A percentile compares a stretch with the other conserved stretches of the same genome.
phyloP scores from a whole-genome alignment of 2,113 vertebrate genomes.

The Percina caprodes region DNA sequence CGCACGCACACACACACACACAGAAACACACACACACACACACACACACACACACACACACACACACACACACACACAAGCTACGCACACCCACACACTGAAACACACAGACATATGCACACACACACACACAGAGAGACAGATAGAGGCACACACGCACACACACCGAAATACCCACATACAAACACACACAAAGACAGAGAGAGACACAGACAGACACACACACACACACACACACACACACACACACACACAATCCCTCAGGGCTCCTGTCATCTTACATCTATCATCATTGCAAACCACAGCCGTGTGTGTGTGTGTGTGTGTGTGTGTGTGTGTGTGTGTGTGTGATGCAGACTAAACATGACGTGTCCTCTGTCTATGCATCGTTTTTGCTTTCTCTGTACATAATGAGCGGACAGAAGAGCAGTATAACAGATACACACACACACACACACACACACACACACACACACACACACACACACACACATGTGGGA shows the following conservation, averaged over 20 bases:
- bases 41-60: no score
- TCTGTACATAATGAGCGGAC: neutral
- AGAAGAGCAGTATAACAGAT: no score
- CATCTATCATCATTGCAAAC: constrained; percentile 25
- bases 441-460: no score
- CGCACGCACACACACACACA: no score
- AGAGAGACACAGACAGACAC: no score
- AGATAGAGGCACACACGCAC: neutral
- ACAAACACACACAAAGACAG: neutral
- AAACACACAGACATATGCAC: no score
- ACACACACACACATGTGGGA: no score
- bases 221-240: neutral
- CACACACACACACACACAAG: neutral
- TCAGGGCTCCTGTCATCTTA: constrained; percentile 29
- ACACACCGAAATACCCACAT: no score
- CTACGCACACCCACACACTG: neutral
- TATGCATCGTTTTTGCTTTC: constrained; percentile 7
- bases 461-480: no score
- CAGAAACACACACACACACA: no score
- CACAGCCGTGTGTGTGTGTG: neutral
- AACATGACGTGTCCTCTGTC: constrained; percentile 38
- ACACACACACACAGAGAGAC: neutral
- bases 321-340: constrained; percentile 19
- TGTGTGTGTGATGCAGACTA: constrained; percentile 23
- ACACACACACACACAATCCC: constrained; percentile 7